A percentile compares a stretch with the other conserved stretches of the same genome.
Conservation (phyloP, 1,140 invertebrate genomes). For the Cylas formicarius region DNA sequence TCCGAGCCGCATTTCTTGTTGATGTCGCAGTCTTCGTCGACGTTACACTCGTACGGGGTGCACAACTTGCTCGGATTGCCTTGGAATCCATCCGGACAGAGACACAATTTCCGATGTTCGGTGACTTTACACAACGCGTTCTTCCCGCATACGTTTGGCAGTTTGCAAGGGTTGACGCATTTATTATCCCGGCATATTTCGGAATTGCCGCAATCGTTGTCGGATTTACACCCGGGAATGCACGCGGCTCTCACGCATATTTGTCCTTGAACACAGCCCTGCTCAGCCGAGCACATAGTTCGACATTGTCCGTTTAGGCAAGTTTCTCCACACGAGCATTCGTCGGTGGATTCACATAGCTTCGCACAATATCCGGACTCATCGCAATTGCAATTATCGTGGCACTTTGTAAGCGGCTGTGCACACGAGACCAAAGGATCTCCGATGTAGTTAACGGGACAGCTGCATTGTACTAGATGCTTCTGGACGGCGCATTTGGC, state of each 20-base stretch:
- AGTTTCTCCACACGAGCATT: slow-evolving; percentile 70
- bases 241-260: slow-evolving; percentile 59
- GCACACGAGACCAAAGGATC: slow-evolving; percentile 70
- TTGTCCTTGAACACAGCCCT: slow-evolving; percentile 42
- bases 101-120: slow-evolving; percentile 72
- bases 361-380: slow-evolving; percentile 68
- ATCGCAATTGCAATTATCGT: slow-evolving; percentile 65
- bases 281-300: slow-evolving; percentile 50
- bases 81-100: slow-evolving; percentile 76
- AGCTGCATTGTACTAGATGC: slow-evolving; percentile 77
- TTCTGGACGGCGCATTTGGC: slow-evolving; percentile 74
- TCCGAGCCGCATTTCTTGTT: slow-evolving; percentile 68
- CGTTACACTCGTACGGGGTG: slow-evolving; percentile 66
- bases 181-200: slow-evolving; percentile 67
- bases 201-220: slow-evolving; percentile 72
- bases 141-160: slow-evolving; percentile 58
- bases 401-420: slow-evolving; percentile 57
- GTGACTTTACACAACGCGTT: slow-evolving; percentile 69
- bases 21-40: slow-evolving; percentile 68
- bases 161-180: slow-evolving; percentile 69
- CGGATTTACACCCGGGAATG: slow-evolving; percentile 64
- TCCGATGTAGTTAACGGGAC: slow-evolving; percentile 70
- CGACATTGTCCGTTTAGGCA: slow-evolving; percentile 58
- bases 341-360: slow-evolving; percentile 55
- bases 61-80: slow-evolving; percentile 70